phyloP scores from a whole-genome alignment of 2,113 vertebrate genomes.

The Leucosticte australis region DNA sequence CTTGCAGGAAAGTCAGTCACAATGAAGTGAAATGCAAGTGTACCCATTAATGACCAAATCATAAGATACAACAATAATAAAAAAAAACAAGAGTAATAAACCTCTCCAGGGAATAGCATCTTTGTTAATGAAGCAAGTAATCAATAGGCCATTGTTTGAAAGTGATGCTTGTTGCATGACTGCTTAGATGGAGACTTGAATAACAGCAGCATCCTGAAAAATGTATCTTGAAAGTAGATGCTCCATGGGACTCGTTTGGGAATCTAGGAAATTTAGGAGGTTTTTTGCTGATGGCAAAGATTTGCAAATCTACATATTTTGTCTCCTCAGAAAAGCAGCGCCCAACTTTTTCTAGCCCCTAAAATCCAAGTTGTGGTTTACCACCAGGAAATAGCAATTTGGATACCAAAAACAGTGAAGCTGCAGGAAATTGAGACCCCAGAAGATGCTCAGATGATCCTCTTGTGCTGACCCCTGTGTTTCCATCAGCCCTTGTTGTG shows the following conservation, averaged over 20 bases:
- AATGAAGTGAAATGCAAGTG: background rate
- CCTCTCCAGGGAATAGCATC: background rate
- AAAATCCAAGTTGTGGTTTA: background rate
- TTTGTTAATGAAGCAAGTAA: constrained; percentile 41
- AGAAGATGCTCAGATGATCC: too few relatives aligned
- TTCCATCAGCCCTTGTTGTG: fast-evolving
- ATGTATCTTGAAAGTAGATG: background rate
- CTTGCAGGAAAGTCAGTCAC: constrained; percentile 1
- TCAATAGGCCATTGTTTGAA: constrained; percentile 36
- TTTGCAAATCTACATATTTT: background rate
- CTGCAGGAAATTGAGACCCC: background rate
- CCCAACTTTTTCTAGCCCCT: background rate
- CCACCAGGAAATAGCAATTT: background rate
- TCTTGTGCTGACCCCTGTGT: background rate
- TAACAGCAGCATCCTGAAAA: background rate
- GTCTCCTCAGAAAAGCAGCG: background rate
- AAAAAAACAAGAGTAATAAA: constrained; percentile 19
- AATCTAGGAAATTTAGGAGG: background rate
- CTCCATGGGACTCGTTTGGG: background rate
- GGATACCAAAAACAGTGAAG: fast-evolving
- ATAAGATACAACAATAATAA: constrained; percentile 21
- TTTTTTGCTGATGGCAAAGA: background rate
- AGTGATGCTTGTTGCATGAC: background rate
- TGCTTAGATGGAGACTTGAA: constrained; percentile 15
- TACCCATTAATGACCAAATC: constrained; percentile 39